Evolutionary conservation across 1,140 invertebrate genomes (phyloP), one percentile per base, ranked within the genome.

Genomic region (Zaprionus ghesquierei): DNA sequence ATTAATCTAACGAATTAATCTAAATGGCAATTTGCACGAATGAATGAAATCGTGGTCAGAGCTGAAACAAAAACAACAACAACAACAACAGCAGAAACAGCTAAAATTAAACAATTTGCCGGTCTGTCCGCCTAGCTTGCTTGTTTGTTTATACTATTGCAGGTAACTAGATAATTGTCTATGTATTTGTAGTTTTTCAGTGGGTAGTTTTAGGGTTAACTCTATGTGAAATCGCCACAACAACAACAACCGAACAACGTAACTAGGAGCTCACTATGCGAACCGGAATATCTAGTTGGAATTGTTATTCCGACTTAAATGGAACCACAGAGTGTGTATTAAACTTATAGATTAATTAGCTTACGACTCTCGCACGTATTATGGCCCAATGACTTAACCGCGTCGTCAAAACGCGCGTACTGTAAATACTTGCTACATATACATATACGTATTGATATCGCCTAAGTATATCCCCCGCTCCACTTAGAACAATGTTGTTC

Each of bases 1-100:
- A 54, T 63, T 62, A 51, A 87, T 33, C 55, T 27, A 63, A 61
- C 62, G 50, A 73, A 61, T 80, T 54, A 53, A 76, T 80, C 29
- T 61, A 53, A 41, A 55, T 49, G 41, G 25, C 69, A 58, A 63
- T 59, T 58, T 41, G 33, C 66, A 63, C 65, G 56, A 73, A 63
- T 69, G 75, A 85, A 85, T 86, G 81, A 78, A 86, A 86, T 86
- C 81, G 81, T 86, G 81, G 64, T 53, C 59, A 50, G 20, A 29
- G 38, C 8, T 31, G 22, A 22, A 46, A 63, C 9, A 60, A n/a
- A 27, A 44, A 50, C 20, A 13, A 46, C n/a, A 23, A 18, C 4
- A 58, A 56, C 13, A 38, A 50, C 2, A 18, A 60, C 25, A 56
- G 2, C 5, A 23, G 46, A 27, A 23, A 13, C n/a, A 18, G 18